Percentiles rank a stretch among this genome's conserved stretches.
Conservation (phyloP, 1,140 invertebrate genomes). For the Diploscapter pachys region DNA sequence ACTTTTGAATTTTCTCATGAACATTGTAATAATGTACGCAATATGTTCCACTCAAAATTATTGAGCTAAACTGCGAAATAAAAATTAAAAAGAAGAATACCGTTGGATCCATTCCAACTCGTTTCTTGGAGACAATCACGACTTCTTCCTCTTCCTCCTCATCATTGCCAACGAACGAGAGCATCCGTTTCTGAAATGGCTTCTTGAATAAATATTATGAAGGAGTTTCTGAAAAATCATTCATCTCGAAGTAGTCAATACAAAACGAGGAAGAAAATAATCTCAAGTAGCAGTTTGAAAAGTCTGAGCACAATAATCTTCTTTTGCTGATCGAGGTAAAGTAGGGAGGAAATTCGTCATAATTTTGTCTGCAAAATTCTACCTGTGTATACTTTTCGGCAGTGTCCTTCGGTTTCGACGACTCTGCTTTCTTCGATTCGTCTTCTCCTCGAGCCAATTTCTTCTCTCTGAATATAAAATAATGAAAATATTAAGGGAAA, state of each 20-base stretch:
- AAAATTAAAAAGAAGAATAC: constrained; percentile 56
- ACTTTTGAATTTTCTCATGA: no score
- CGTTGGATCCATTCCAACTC: constrained; percentile 93
- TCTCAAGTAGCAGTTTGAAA: constrained; percentile 14
- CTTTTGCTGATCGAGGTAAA: neutral
- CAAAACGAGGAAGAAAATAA: neutral
- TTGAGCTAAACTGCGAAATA: no score
- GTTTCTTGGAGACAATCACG: constrained; percentile 60
- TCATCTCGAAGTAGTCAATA: neutral
- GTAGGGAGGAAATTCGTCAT: neutral
- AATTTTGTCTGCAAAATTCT: constrained; percentile 11
- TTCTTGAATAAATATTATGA: constrained; percentile 11
- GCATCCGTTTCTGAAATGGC: constrained; percentile 69
- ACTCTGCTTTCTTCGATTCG: constrained; percentile 19
- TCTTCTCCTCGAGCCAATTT: constrained; percentile 27
- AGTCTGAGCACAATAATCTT: neutral
- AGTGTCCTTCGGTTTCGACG: neutral
- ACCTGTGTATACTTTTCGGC: neutral
- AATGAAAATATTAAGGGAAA: neutral
- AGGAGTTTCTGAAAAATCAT: neutral
- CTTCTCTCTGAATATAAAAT: constrained; percentile 3
- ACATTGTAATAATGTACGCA: no score
- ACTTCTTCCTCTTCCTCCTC: constrained; percentile 73
- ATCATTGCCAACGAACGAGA: constrained; percentile 86
- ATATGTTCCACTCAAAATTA: no score